Base-by-base conservation (phyloP, 23 tunicate species). In the Oikopleura dioica region DNA sequence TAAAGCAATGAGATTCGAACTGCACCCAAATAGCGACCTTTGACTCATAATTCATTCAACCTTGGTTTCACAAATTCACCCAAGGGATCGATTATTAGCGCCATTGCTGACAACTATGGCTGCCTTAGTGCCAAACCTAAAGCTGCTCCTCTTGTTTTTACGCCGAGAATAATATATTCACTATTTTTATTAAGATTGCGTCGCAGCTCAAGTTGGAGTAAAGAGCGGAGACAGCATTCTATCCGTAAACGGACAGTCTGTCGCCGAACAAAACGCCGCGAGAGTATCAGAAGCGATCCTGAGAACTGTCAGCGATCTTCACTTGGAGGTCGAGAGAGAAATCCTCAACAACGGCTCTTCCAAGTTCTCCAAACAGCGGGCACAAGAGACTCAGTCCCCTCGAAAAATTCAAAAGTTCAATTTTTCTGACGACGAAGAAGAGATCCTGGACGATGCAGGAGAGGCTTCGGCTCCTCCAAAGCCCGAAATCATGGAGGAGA, bases 181-280 rank as follows among this genome's bases (percentile, higher is more conserved):
- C n/a, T n/a, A n/a, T 63, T 63, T 63, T 63, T 28, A 12, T 63
- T 28, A 2, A 63, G 72, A 63, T 63, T 63, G 72, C 72, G 72
- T 63, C 26, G 72, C 30, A 24, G 72, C 72, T 63, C 72, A 63
- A 63, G 72, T 31, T 2, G 72, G 72, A 21, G 72, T 63, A 12
- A 2, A 12, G 2, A 23, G 30, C 72, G 72, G 72, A 21, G 72
- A 63, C 26, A 63, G 16, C 2, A 23, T 63, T 31, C 4, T 63
- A 23, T 12, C 30, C 72, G 72, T 31, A 28, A 63, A 63, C 33
- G 33, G 5, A 31, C 29, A 4, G 5, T 2, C 16, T 28, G 16
- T 63, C 16, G 2, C 33, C 29, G 5, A 28, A 24, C 16, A 23
- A 63, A 63, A 31, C 33, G 72, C 30, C 16, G 16, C 33, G 4